A percentile compares a stretch with the other conserved stretches of the same genome.
Conservation (phyloP, 2,113 vertebrate genomes). For the Dinomys branickii region DNA sequence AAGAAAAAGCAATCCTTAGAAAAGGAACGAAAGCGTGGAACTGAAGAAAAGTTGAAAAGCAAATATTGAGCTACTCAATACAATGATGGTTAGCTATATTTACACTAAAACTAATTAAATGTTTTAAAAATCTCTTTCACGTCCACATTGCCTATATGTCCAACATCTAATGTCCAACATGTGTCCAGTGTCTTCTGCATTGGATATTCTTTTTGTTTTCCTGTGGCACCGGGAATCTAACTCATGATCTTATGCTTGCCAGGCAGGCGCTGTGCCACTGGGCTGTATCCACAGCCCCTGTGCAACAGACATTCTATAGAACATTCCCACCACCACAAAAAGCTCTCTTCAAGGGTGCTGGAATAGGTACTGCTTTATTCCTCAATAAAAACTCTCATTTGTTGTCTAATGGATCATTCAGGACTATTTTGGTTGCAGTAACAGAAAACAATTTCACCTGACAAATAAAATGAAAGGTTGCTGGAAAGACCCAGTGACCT, state of each 20-base stretch:
- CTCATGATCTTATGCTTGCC: too few species aligned
- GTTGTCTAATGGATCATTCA: background rate
- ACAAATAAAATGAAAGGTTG: background rate
- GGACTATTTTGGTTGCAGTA: background rate
- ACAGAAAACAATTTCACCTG: background rate
- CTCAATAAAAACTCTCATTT: background rate
- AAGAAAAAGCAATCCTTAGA: background rate
- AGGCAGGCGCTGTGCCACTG: too few species aligned
- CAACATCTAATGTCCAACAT: fast-evolving
- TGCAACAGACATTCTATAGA: fast-evolving
- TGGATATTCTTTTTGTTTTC: too few species aligned
- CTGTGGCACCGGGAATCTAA: too few species aligned
- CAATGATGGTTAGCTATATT: background rate
- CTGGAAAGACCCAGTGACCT: background rate
- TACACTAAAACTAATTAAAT: background rate
- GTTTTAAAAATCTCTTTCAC: background rate
- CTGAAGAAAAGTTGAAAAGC: background rate
- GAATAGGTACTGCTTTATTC: background rate
- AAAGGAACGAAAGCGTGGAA: background rate
- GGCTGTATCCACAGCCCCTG: too few species aligned
- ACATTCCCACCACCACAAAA: background rate
- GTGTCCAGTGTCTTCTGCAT: background rate
- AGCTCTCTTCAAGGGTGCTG: background rate
- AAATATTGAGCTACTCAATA: background rate
- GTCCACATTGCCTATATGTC: background rate